phyloP scores from a whole-genome alignment of 2,797 vertebrate species.

The Myripristis jacobus region DNA sequence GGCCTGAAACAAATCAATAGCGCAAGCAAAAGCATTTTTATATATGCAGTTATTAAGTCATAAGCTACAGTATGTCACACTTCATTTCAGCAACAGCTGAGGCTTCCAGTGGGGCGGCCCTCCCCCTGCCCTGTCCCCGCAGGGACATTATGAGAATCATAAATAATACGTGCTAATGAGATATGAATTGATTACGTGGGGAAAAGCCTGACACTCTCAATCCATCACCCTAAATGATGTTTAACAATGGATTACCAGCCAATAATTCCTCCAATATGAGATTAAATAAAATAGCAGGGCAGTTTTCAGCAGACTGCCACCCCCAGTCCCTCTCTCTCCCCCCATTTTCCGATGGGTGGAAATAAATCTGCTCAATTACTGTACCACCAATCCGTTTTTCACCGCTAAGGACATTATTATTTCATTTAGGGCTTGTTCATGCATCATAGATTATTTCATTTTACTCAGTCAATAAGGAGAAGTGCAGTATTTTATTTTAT shows the following conservation, averaged over 20 bases:
- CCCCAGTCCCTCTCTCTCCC: constrained; percentile 61
- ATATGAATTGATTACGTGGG: constrained; percentile 97
- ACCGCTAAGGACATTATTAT: constrained; percentile 98
- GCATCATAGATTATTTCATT: constrained; percentile 98
- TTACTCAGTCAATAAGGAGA: constrained; percentile 95
- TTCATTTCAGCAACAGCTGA: constrained; percentile 96
- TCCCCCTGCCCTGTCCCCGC: constrained; percentile 74
- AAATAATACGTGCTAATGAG: constrained; percentile 98
- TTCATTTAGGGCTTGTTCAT: constrained; percentile 97
- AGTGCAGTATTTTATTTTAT: constrained; percentile 91
- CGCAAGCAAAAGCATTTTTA: constrained; percentile 91
- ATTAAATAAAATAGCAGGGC: constrained; percentile 97
- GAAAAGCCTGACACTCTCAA: constrained; percentile 91
- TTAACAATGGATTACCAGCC: constrained; percentile 96
- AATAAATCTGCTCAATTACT: constrained; percentile 98
- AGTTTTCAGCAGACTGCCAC: constrained; percentile 88
- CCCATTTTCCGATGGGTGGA: constrained; percentile 85
- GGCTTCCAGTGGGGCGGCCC: constrained; percentile 77
- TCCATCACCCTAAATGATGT: constrained; percentile 97
- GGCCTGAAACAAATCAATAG: constrained; percentile 90
- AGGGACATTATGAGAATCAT: constrained; percentile 93
- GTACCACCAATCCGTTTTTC: constrained; percentile 94
- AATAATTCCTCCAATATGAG: constrained; percentile 94
- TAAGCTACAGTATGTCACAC: constrained; percentile 99
- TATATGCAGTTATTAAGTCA: constrained; percentile 99